These are phyloP conservation scores for Tenrec ecaudatus DNA, from an alignment of 2,113 vertebrate genomes.

Conservation along the genomic window DNA sequence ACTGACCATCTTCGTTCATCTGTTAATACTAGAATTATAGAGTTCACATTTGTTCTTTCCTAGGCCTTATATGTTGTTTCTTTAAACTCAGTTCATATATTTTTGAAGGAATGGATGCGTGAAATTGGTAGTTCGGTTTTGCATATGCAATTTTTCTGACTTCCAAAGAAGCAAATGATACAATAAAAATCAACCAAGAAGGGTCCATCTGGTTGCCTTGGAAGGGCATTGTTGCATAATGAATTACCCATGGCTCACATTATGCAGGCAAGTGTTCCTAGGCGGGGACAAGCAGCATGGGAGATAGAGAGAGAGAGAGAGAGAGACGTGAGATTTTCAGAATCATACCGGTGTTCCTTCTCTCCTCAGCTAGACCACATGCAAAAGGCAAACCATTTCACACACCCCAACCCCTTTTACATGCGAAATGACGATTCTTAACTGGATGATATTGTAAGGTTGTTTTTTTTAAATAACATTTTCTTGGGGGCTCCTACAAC, in stretches of 20 bases:
- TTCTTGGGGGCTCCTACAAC: no score
- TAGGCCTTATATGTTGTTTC: neutral
- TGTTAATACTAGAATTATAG: neutral
- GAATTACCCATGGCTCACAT: neutral
- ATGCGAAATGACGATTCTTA: neutral
- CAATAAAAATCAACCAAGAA: neutral
- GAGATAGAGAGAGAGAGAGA: no score
- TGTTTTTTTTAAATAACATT: neutral
- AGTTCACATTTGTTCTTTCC: neutral
- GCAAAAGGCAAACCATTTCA: neutral
- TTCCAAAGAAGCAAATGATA: neutral
- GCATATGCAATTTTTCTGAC: constrained; percentile 52
- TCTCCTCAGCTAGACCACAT: neutral
- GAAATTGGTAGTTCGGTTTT: constrained; percentile 35
- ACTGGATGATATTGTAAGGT: neutral
- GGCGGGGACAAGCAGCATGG: neutral
- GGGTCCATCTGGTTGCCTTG: constrained; percentile 19
- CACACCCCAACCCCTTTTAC: neutral
- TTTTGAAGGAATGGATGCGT: constrained; percentile 30
- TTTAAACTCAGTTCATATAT: constrained; percentile 21
- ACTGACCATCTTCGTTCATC: neutral
- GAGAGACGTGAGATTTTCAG: neutral
- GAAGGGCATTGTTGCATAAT: accelerated
- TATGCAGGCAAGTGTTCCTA: neutral
- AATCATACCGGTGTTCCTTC: neutral